Base-by-base conservation (phyloP, 2,888 invertebrate genomes). In the Andrena chrysosceles region DNA sequence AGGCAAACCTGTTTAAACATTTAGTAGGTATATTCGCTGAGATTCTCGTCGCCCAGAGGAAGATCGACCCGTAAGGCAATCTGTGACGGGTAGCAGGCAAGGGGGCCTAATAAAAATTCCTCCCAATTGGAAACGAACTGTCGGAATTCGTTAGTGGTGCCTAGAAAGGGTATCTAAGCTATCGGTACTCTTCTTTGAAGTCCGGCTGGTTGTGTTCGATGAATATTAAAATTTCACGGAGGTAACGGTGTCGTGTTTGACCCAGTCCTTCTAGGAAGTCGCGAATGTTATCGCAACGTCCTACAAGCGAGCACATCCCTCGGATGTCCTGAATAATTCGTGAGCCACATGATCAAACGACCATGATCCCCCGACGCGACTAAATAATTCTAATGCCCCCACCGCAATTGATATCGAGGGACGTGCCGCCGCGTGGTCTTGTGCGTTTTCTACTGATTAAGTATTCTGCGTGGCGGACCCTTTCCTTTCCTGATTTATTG, bases 301-400 rank as follows among this genome's bases (percentile, higher is more conserved):
- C 73, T 82, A 68, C 69, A 10, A 7, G 56, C 16, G 42, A 16
- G 64, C 60, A 59, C 71, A 77, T 87, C 85, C 85, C 77, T 80
- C 72, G 48, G 75, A 83, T 52, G 67, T 83, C 81, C 83, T 80
- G 78, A 66, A 64, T 59, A 48, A 52, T 76, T 79, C 79, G 85
- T 88, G 77, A 77, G 76, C 56, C n/a, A 86, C 85, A 86, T 85
- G 80, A 70, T 77, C 73, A 83, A 80, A 13, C 69, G 20, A 49
- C 42, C 64, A 33, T 33, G 76, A 42, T 29, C 62, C 42, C 70
- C 13, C 48, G 7, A 16, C 10, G 59, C 52, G 72, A 48, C 83
- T 83, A 88, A 88, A 75, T 67, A 81, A 87, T 85, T 88, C 85
- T 88, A 88, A 87, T 80, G 85, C 63, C 42, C 42, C 42, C 74